phyloP scores from a whole-genome alignment of 2,113 vertebrate species.

The Neogobius melanostomus region DNA sequence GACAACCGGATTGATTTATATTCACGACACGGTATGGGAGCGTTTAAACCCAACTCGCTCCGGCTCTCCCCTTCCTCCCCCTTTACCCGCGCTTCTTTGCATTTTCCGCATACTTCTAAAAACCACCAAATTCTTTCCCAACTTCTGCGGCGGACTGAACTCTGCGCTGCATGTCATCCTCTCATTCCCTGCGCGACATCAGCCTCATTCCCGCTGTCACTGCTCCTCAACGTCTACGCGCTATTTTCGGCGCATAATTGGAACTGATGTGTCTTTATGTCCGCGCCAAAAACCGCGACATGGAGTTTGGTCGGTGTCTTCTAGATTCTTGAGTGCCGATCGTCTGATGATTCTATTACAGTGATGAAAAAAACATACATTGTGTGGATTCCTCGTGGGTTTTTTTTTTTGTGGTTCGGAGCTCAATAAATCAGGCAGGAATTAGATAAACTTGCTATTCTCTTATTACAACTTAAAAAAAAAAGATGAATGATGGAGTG shows the following conservation, averaged over 20 bases:
- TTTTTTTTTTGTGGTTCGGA: no score
- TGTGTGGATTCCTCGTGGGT: no score
- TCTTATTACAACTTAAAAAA: no score
- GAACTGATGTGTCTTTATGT: neutral
- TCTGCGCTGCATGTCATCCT: slow-evolving; percentile 24
- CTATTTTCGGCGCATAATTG: neutral
- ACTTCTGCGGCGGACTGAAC: slow-evolving; percentile 71
- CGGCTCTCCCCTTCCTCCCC: slow-evolving; percentile 28
- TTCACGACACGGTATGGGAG: slow-evolving; percentile 16
- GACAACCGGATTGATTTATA: neutral
- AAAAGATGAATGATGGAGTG: no score
- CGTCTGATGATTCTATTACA: neutral
- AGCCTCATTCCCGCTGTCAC: neutral
- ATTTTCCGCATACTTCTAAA: slow-evolving; percentile 77
- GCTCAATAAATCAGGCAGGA: no score
- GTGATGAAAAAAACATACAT: neutral
- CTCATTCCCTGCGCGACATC: slow-evolving; percentile 1
- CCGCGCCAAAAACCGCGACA: neutral
- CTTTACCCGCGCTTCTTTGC: slow-evolving; percentile 67
- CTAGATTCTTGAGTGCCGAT: neutral
- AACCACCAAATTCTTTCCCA: slow-evolving; percentile 79
- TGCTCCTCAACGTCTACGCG: neutral
- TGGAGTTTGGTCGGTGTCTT: neutral
- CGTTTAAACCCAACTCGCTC: neutral
- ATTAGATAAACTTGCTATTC: no score